phyloP scores from a whole-genome alignment of 2,888 invertebrate genomes.

The Elysia crispata region DNA sequence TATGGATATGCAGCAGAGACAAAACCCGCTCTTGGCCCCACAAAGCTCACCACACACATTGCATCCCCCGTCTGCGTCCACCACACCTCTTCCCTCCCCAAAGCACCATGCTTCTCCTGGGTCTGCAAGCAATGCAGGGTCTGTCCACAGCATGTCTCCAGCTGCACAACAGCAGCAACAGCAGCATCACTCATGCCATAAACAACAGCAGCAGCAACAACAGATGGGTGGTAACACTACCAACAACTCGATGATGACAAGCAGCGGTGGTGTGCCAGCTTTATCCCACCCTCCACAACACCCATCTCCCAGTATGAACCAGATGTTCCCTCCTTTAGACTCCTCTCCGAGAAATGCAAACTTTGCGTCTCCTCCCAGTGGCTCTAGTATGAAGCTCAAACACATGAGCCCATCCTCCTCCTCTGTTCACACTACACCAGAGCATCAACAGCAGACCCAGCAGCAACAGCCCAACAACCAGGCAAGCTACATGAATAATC shows the following conservation, averaged over 20 bases:
- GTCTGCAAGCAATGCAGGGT: slow-evolving; percentile 46
- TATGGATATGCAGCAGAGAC: slow-evolving; percentile 11
- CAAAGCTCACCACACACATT: slow-evolving; percentile 47
- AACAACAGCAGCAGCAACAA: slow-evolving; percentile 35
- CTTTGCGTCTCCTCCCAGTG: slow-evolving; percentile 46
- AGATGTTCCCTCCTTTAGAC: slow-evolving; percentile 40
- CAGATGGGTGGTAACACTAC: slow-evolving; percentile 18
- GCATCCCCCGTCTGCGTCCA: slow-evolving; percentile 44
- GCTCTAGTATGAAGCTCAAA: slow-evolving; percentile 47
- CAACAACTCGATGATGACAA: slow-evolving; percentile 22
- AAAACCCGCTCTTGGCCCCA: slow-evolving; percentile 38
- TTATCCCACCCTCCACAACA: slow-evolving; percentile 45
- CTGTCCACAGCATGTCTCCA: slow-evolving; percentile 48
- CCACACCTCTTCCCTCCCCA: slow-evolving; percentile 47
- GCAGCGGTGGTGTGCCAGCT: slow-evolving; percentile 17
- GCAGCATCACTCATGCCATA: neutral
- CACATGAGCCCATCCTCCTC: slow-evolving; percentile 47
- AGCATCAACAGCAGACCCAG: slow-evolving; percentile 28
- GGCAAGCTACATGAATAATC: neutral
- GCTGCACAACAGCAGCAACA: slow-evolving; percentile 48
- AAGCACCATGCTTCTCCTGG: slow-evolving; percentile 48
- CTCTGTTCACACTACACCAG: slow-evolving; percentile 9
- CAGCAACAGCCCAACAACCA: slow-evolving; percentile 24
- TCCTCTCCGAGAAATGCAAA: slow-evolving; percentile 37
- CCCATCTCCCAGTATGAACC: slow-evolving; percentile 26